phyloP scores from a whole-genome alignment of 2,113 vertebrate species.

The Chaetops frenatus region DNA sequence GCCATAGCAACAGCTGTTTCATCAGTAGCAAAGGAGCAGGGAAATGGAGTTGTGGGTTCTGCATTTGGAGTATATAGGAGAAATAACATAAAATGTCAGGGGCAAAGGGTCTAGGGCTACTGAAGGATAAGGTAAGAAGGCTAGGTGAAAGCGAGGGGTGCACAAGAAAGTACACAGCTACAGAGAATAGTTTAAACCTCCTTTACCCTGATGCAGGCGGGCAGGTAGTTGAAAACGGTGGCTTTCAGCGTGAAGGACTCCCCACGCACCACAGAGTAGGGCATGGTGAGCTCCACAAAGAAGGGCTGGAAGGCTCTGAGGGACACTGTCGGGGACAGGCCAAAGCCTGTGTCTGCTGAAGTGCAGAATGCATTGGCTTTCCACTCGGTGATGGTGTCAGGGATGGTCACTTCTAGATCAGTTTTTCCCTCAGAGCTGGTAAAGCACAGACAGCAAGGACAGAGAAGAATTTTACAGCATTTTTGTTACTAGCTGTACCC shows the following conservation, averaged over 20 bases:
- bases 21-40: neutral
- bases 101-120: neutral
- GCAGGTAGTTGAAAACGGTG: constrained; percentile 81
- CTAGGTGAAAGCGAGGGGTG: neutral
- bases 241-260: constrained; percentile 83
- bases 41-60: neutral
- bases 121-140: neutral
- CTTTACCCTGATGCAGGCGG: constrained; percentile 82
- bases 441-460: neutral
- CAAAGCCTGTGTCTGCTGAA: constrained; percentile 74
- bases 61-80: neutral
- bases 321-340: constrained; percentile 72
- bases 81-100: neutral
- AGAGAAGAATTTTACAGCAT: neutral
- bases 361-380: constrained; percentile 83
- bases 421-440: constrained; percentile 71
- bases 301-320: constrained; percentile 86
- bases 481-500: neutral
- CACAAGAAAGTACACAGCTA: neutral
- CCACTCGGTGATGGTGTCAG: constrained; percentile 91
- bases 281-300: constrained; percentile 85
- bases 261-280: constrained; percentile 86
- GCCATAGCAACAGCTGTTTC: neutral
- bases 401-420: constrained; percentile 70
- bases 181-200: neutral